Conservation (phyloP, 2,113 vertebrate species). For the Notechis scutatus region DNA sequence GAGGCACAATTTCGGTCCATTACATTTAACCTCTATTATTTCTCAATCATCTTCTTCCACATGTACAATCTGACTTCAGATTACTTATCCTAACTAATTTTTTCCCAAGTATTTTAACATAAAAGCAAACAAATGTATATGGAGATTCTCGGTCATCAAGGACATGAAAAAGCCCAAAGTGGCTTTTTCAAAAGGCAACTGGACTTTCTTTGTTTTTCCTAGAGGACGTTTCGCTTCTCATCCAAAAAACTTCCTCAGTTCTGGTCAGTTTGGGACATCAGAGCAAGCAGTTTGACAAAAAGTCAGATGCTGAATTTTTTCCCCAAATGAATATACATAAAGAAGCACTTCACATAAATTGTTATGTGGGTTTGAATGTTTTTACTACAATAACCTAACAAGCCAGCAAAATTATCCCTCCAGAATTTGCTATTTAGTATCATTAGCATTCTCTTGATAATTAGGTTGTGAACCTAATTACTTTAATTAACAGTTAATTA, state of each 20-base stretch:
- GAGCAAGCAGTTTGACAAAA: background rate
- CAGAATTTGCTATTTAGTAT: slow-evolving; percentile 8
- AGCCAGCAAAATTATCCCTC: background rate
- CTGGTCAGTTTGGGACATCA: background rate
- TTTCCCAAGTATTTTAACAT: background rate
- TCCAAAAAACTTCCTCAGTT: background rate
- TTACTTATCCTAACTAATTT: background rate
- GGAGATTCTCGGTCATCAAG: background rate
- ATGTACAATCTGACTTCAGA: background rate
- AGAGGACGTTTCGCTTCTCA: background rate
- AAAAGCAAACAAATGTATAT: background rate
- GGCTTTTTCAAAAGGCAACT: background rate
- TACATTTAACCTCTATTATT: background rate
- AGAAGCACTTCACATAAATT: background rate
- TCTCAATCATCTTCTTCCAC: background rate
- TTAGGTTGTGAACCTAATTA: background rate
- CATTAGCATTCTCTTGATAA: slow-evolving; percentile 5
- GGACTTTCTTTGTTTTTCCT: background rate
- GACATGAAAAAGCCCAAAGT: background rate
- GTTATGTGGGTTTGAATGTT: background rate
- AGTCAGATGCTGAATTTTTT: background rate
- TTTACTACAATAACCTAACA: background rate
- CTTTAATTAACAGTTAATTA: slow-evolving; percentile 27
- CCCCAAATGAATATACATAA: background rate
- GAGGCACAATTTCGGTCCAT: background rate